A percentile compares a stretch with the other conserved stretches of the same genome.
phyloP scores from a whole-genome alignment of 2,888 invertebrate genomes.

The Drosophila algonquin region DNA sequence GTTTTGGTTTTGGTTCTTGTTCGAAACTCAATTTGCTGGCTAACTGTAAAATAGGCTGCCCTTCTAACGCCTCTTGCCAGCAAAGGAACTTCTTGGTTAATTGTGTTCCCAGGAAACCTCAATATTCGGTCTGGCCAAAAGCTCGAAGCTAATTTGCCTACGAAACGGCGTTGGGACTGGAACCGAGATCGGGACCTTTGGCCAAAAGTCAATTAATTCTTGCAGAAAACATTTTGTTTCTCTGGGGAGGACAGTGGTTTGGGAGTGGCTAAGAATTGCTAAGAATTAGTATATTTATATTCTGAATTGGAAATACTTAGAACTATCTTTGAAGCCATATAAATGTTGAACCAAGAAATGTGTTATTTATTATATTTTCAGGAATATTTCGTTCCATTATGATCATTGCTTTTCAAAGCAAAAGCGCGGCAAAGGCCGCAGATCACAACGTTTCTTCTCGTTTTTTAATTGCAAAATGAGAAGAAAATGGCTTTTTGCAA shows the following conservation, averaged over 20 bases:
- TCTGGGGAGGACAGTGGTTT: conserved; percentile 31
- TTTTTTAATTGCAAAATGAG: too few relatives aligned
- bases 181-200: conserved; percentile 23
- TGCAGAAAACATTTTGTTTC: conserved; percentile 10
- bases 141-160: conserved; percentile 72
- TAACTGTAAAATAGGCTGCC: conserved; percentile 68
- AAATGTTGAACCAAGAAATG: too few relatives aligned
- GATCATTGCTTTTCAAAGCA: too few relatives aligned
- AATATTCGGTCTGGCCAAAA: conserved; percentile 7
- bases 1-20: not conserved
- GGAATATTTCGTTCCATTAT: too few relatives aligned
- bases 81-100: conserved; percentile 48
- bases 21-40: conserved; percentile 66
- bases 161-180: conserved; percentile 47
- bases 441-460: too few relatives aligned
- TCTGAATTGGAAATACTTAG: not conserved
- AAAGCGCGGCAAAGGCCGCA: too few relatives aligned
- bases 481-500: too few relatives aligned
- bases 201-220: conserved; percentile 75
- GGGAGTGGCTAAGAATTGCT: not conserved
- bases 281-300: not conserved
- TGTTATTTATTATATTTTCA: too few relatives aligned
- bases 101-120: conserved; percentile 75
- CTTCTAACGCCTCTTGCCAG: conserved; percentile 56
- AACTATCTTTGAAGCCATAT: not conserved